Conservation (phyloP, 1,140 invertebrate genomes). For the Triops cancriformis region DNA sequence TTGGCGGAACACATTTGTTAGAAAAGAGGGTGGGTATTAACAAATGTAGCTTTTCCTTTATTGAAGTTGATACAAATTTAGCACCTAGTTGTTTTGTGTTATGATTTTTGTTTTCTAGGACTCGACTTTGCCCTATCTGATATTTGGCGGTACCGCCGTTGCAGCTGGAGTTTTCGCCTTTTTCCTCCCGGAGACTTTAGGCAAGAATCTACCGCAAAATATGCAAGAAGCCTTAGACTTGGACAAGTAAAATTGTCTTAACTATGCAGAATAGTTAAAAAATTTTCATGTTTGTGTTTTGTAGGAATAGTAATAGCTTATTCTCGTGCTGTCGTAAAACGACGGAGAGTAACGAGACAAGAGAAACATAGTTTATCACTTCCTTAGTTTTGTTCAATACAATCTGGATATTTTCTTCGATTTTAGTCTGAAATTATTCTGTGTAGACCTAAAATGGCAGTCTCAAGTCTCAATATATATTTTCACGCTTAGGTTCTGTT, state of each 20-base stretch:
- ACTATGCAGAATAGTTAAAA: background rate
- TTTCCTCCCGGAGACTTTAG: constrained; percentile 34
- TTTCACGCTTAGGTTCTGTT: too few relatives aligned
- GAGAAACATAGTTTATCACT: background rate
- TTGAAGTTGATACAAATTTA: too few relatives aligned
- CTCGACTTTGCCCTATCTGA: constrained; percentile 19
- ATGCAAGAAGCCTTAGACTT: constrained; percentile 33
- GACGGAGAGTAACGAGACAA: background rate
- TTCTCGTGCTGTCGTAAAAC: background rate
- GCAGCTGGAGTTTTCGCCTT: constrained; percentile 28
- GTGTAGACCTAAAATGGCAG: too few relatives aligned
- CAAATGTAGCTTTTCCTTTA: too few relatives aligned
- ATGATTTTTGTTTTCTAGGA: background rate
- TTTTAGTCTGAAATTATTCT: too few relatives aligned
- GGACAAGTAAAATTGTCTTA: constrained; percentile 18
- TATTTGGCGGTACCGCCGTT: constrained; percentile 31
- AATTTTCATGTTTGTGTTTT: background rate
- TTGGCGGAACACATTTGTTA: too few relatives aligned
- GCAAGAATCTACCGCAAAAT: constrained; percentile 33
- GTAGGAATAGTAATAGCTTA: background rate
- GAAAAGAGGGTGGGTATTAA: too few relatives aligned
- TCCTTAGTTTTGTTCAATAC: too few relatives aligned
- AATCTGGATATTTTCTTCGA: too few relatives aligned
- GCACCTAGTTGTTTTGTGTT: too few relatives aligned
- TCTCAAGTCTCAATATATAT: too few relatives aligned